These are phyloP conservation scores for Maniola jurtina DNA, from an alignment of 1,140 invertebrate genomes.

Conservation along the genomic window DNA sequence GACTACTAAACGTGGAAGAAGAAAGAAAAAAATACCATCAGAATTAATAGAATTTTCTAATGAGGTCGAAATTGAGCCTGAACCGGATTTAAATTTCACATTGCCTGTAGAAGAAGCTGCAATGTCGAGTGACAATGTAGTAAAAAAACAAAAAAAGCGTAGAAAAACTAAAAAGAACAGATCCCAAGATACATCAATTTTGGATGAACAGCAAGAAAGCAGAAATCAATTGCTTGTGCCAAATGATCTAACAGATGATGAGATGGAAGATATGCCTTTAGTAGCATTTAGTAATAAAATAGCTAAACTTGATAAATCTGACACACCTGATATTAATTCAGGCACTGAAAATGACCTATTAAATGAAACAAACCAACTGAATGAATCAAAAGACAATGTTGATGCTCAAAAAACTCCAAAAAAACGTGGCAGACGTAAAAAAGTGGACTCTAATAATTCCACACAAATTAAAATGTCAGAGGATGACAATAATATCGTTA, in stretches of 20 bases:
- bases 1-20: slow-evolving; percentile 11
- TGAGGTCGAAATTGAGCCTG: neutral
- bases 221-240: neutral
- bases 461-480: neutral
- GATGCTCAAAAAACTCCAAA: slow-evolving; percentile 15
- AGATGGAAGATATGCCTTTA: slow-evolving; percentile 28
- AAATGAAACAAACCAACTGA: neutral
- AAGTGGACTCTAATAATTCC: slow-evolving; percentile 7
- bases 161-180: neutral
- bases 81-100: neutral
- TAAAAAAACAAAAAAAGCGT: neutral
- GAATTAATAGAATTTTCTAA: neutral
- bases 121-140: neutral
- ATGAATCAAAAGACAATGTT: slow-evolving; percentile 10
- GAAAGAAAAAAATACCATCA: slow-evolving; percentile 7
- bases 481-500: neutral
- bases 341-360: neutral
- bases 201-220: slow-evolving; percentile 1
- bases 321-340: slow-evolving; percentile 17
- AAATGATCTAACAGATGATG: slow-evolving; percentile 20
- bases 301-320: slow-evolving; percentile 9
- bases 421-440: slow-evolving; percentile 37
- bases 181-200: neutral
- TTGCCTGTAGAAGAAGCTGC: neutral
- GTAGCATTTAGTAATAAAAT: slow-evolving; percentile 24